These are phyloP conservation scores for Protonemura montana DNA, from an alignment of 2,888 invertebrate species.

Conservation along the genomic window DNA sequence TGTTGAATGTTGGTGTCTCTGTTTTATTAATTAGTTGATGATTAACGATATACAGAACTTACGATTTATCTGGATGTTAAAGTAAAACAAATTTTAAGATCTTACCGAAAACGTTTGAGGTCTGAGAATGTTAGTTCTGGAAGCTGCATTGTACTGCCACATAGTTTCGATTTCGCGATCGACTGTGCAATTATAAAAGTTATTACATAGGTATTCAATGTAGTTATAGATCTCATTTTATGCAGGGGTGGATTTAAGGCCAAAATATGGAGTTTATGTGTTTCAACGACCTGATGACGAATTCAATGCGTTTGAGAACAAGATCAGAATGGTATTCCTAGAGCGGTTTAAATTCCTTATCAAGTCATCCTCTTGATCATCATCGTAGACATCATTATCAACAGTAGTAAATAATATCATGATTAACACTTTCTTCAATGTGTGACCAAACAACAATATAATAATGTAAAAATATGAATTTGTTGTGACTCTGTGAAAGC, in stretches of 20 bases:
- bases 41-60: background rate
- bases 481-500: no score
- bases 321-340: no score
- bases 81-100: conserved; percentile 1
- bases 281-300: no score
- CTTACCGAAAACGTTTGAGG: background rate
- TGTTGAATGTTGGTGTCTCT: background rate
- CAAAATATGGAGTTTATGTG: background rate
- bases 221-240: background rate
- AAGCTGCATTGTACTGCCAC: background rate
- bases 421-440: no score
- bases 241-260: background rate
- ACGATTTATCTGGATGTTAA: background rate
- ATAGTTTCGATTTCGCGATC: background rate
- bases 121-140: background rate
- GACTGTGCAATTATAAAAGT: background rate
- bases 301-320: no score
- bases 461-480: no score
- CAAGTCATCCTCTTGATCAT: no score
- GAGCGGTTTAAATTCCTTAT: no score
- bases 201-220: background rate
- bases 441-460: no score
- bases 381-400: no score
- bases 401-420: no score
- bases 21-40: background rate